Base-by-base conservation (phyloP, 2,113 vertebrate genomes). In the Melanerpes formicivorus region DNA sequence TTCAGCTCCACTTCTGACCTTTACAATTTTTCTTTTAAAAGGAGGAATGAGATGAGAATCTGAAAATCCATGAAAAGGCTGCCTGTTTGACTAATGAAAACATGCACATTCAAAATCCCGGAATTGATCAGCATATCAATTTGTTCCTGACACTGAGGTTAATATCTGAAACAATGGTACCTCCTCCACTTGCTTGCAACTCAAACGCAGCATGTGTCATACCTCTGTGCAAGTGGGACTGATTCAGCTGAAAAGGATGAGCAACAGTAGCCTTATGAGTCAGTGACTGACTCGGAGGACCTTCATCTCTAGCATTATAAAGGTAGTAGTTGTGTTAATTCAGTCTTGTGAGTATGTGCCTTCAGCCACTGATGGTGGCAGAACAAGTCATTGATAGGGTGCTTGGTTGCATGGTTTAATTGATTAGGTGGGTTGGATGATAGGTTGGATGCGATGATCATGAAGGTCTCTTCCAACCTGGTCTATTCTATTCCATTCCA, bases 201-300 rank as follows among this genome's bases (percentile, higher is more conserved):
- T 84, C 76, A 46, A 69, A 69, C 4, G 2, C 79, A 46, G 23
- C 14, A 2, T 79, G 80, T 92, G 84, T 92, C 92, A 90, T 32
- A 44, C 59, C 40, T 75, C 85, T 78, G 73, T 1, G 7, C 73
- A 34, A 0, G 0, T 54, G 23, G 48, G 84, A 84, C 76, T 65
- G 74, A 63, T 88, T 0, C 0, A 58, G 63, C 67, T 93, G 71
- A 60, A 84, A 87, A 60, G 71, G 71, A 84, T 92, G 78, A 93
- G 70, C 90, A 88, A 74, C 46, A n/a, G 48, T 3, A n/a, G 40
- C 52, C 70, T 59, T 34, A 6, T 91, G 95, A 92, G 55, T 96
- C 90, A 94, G 71, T 60, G 56, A 9, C 46, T 86, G 90, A 84
- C 78, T 81, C 26, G 30, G 78, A 93, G 90, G 90, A 42, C 55